Evolutionary conservation across 35 echinoderm and acorn worm genomes (phyloP).

Genomic region (Patiria miniata): DNA sequence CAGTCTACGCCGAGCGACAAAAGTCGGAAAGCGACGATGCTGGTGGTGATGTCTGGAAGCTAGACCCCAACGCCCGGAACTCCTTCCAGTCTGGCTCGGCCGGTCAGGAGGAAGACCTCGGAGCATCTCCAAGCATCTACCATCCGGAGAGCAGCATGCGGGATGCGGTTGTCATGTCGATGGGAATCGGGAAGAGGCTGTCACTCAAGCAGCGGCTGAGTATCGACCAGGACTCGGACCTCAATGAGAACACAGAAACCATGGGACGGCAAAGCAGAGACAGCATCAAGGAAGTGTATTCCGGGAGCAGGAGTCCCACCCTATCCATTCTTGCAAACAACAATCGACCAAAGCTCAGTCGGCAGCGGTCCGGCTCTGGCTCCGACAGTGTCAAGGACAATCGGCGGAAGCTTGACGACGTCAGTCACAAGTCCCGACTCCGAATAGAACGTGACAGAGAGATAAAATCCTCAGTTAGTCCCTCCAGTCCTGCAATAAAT

Average conservation of each 20-base stretch:
- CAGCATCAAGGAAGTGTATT: neutral
- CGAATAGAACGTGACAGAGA: conserved; percentile 1
- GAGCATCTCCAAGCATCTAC: neutral
- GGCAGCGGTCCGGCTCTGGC: neutral
- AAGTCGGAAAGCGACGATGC: neutral
- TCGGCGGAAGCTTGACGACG: neutral
- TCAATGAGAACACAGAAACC: neutral
- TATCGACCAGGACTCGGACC: neutral
- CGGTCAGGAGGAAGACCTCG: neutral
- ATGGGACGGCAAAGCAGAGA: neutral
- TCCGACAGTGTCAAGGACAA: neutral
- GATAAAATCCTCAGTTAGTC: neutral
- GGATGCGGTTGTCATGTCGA: neutral
- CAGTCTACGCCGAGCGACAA: conserved; percentile 14
- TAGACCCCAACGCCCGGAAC: neutral
- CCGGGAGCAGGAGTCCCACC: neutral
- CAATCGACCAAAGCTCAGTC: neutral
- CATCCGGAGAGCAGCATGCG: conserved; percentile 1
- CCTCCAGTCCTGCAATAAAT: neutral
- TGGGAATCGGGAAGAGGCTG: neutral
- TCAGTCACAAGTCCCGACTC: neutral
- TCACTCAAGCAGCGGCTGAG: conserved; percentile 3
- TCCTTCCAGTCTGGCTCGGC: neutral
- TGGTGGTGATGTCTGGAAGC: conserved; percentile 9
- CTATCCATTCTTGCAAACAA: neutral